Evolutionary conservation across 2,797 vertebrate genomes (phyloP).

Genomic region (Sibirionetta formosa): DNA sequence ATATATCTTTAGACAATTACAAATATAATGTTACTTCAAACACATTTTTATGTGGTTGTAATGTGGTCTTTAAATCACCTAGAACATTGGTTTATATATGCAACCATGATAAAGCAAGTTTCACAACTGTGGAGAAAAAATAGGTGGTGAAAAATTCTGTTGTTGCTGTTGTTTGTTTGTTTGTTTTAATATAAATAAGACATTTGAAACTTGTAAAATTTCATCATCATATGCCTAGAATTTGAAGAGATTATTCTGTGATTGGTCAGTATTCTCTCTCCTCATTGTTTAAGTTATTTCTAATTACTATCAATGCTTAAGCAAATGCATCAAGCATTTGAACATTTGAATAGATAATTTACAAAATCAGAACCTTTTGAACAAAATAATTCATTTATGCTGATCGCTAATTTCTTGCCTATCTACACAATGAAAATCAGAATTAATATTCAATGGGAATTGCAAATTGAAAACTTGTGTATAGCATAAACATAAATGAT

Average conservation of each 20-base stretch:
- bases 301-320: background rate
- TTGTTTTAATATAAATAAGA: background rate
- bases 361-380: background rate
- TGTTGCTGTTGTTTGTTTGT: too few relatives aligned
- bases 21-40: background rate
- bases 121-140: background rate
- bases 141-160: background rate
- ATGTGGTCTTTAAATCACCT: background rate
- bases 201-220: background rate
- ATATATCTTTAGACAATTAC: background rate
- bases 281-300: background rate
- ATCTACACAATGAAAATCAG: background rate
- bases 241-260: background rate
- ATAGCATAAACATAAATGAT: background rate
- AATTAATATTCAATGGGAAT: background rate
- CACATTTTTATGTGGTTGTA: rapidly evolving
- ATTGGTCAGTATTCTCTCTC: background rate
- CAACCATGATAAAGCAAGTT: background rate
- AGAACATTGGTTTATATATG: rapidly evolving
- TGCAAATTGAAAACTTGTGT: background rate
- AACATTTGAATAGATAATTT: background rate
- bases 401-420: background rate
- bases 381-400: background rate
- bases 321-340: background rate
- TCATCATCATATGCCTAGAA: background rate